Evolutionary conservation across 2,888 invertebrate species (phyloP).

Genomic region (Atrina japonica): DNA sequence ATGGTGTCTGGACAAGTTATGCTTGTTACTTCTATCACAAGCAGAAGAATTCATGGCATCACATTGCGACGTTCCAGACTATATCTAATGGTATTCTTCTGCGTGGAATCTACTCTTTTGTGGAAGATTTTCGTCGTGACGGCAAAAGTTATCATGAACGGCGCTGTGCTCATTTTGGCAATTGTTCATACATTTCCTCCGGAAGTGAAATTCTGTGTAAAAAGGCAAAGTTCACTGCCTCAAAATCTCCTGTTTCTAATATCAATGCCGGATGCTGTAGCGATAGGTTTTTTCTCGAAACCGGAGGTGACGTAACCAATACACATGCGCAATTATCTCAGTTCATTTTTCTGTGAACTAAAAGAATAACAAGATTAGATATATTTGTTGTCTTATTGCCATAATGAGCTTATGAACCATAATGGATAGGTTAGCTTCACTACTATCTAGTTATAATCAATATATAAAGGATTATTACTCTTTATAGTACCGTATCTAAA

Average conservation of each 20-base stretch:
- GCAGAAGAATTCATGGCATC: constrained; percentile 7
- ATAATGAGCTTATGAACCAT: too few species aligned
- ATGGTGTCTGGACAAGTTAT: constrained; percentile 13
- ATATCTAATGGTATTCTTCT: constrained; percentile 21
- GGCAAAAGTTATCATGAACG: constrained; percentile 19
- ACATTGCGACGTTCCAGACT: constrained; percentile 28
- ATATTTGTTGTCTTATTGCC: too few species aligned
- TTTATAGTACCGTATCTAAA: too few species aligned
- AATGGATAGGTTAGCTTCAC: too few species aligned
- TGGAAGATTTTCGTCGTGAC: constrained; percentile 26
- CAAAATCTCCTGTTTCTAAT: background rate
- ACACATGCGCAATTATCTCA: background rate
- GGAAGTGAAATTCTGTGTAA: constrained; percentile 1
- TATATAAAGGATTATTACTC: too few species aligned
- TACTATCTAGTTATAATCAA: too few species aligned
- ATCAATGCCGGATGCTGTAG: constrained; percentile 19
- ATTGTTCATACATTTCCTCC: background rate
- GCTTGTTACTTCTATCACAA: constrained; percentile 12
- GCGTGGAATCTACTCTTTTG: constrained; percentile 3
- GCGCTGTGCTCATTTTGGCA: constrained; percentile 19
- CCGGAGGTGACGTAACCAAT: constrained; percentile 11
- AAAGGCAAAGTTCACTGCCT: constrained; percentile 18
- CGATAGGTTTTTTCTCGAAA: constrained; percentile 10
- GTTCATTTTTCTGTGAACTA: too few species aligned
- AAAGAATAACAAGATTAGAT: too few species aligned